Base-by-base conservation (phyloP, 2,888 invertebrate genomes). In the Marronus borbonicus region DNA sequence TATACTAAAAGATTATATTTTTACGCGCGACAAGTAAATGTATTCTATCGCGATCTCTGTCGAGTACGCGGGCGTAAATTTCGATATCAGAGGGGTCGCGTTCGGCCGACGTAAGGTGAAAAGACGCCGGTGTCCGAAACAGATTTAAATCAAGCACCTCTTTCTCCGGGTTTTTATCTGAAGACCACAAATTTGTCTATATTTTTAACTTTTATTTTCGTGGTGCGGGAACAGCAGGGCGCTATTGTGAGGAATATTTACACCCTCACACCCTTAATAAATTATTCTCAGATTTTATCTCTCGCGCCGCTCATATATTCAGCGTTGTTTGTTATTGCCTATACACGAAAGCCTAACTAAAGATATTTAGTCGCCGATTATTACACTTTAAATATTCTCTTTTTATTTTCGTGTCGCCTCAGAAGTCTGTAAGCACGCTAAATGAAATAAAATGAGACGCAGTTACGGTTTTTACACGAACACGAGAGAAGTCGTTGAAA, bases 191-290 rank as follows among this genome's bases (percentile, higher is more conserved):
- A 87, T 87, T 87, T 87, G 87, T 87, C 86, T 85, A 85, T 85
- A 85, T 84, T 86, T 86, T 85, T 83, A 84, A 84, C 84, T 86
- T 87, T 87, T 87, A 86, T 86, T 85, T 84, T 83, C 82, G 83
- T 82, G 84, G 84, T 81, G 82, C 65, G 31, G 75, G 68, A 84
- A 81, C 86, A 84, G 86, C 87, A 85, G 87, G 87, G 82, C 82
- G 83, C 85, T 85, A 86, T 87, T 87, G 86, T 87, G 83, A 81
- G 83, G 85, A 86, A 87, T 87, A 87, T 87, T 87, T 87, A 87
- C 87, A 87, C 87, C 87, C 86, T 86, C 86, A 83, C 85, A 84
- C 85, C 85, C 84, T 84, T 84, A 83, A 87, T 87, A 87, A 87
- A 87, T 87, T 86, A 86, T 82, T 81, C 72, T 77, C 83, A 79